phyloP scores from a whole-genome alignment of 2,888 invertebrate genomes.

The Eupithecia exiguata region DNA sequence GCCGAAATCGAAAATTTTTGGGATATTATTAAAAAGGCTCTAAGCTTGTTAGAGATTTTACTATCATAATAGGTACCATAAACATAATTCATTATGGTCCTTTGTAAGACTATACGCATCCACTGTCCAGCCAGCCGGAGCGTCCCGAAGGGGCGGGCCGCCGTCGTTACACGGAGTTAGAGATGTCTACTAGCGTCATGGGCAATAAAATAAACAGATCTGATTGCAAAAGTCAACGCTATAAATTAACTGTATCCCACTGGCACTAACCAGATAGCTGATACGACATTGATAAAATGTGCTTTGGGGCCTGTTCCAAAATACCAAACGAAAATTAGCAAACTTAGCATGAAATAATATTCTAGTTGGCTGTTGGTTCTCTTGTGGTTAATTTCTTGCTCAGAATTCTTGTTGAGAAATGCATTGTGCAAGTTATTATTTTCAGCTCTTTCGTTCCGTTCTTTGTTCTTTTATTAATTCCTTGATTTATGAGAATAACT shows the following conservation, averaged over 20 bases:
- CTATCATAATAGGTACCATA: no score
- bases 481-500: neutral
- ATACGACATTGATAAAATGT: conserved; percentile 5
- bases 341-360: neutral
- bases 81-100: no score
- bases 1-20: no score
- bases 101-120: neutral
- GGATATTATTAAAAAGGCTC: neutral
- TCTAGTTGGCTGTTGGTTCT: neutral
- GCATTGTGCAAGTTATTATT: neutral
- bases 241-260: conserved; percentile 19
- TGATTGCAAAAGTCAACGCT: neutral
- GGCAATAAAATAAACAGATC: no score
- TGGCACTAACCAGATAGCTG: conserved; percentile 2
- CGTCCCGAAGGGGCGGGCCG: no score
- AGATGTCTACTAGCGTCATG: no score
- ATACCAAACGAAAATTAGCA: neutral
- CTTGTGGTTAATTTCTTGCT: neutral
- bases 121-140: neutral
- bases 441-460: neutral
- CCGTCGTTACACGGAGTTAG: no score
- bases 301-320: neutral
- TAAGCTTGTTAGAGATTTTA: neutral
- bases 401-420: neutral
- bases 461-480: neutral